Evolutionary conservation across 2,888 invertebrate species (phyloP).

Genomic region (Rhagophthalmus giganteus): DNA sequence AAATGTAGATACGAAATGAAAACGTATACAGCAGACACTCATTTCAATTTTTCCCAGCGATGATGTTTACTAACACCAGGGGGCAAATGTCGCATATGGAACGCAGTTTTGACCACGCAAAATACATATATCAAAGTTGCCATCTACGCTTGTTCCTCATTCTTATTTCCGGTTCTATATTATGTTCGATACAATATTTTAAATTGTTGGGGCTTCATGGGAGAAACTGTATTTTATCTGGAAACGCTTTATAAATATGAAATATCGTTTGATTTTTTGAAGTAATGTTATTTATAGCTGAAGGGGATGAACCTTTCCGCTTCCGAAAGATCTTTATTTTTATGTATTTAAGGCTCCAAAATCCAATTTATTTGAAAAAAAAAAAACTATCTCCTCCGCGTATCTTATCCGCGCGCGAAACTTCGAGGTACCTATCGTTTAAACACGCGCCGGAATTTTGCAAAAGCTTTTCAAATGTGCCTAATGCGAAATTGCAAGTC

Average conservation of each 20-base stretch:
- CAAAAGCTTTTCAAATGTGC: no score
- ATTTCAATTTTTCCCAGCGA: constrained; percentile 29
- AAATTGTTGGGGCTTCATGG: constrained; percentile 27
- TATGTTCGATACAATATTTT: constrained; percentile 29
- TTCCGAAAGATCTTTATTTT: neutral
- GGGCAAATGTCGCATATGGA: constrained; percentile 35
- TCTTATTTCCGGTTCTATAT: constrained; percentile 28
- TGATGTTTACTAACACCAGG: constrained; percentile 32
- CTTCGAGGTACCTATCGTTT: no score
- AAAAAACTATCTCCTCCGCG: no score
- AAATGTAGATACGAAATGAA: neutral
- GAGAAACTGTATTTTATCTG: constrained; percentile 24
- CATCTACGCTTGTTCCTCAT: constrained; percentile 13
- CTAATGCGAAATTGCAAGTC: constrained; percentile 20
- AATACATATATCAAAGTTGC: constrained; percentile 30
- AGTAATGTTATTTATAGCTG: constrained; percentile 27
- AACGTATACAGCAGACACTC: constrained; percentile 6
- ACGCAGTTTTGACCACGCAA: constrained; percentile 32
- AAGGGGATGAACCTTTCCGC: constrained; percentile 22
- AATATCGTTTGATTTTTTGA: constrained; percentile 33
- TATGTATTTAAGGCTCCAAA: neutral
- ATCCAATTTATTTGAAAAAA: neutral
- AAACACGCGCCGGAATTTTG: constrained; percentile 2
- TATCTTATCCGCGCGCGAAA: no score
- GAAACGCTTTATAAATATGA: constrained; percentile 31